Percentiles rank a stretch among this genome's conserved stretches.
Conservation (phyloP, 2,888 invertebrate genomes). For the Cetonia aurata region DNA sequence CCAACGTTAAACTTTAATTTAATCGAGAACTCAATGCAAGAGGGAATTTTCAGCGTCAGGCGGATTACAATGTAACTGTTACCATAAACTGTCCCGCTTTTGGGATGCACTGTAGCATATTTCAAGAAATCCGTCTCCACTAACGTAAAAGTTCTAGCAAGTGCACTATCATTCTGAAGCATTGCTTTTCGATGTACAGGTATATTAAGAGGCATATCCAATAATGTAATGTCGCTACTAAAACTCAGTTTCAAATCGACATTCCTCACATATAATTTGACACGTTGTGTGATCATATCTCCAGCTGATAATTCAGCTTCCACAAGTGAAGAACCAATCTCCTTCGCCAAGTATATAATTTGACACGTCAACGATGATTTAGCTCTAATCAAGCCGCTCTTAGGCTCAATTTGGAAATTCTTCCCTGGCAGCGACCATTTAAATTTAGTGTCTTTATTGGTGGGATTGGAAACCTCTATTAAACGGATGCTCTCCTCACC, state of each 20-base stretch:
- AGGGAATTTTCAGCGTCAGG: background rate
- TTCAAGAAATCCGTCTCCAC: background rate
- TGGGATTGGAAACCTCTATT: conserved; percentile 3
- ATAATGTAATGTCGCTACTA: background rate
- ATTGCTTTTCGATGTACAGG: background rate
- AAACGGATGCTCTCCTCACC: background rate
- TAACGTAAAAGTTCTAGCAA: background rate
- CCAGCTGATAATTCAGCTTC: background rate
- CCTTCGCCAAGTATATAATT: background rate
- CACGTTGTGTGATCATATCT: background rate
- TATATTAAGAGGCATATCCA: conserved; percentile 17
- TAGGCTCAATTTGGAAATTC: conserved; percentile 9
- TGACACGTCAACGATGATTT: background rate
- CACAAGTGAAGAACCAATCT: background rate
- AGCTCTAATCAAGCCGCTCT: background rate
- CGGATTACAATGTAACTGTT: conserved; percentile 1
- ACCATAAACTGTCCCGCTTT: background rate
- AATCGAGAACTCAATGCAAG: conserved; percentile 2
- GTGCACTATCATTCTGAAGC: background rate
- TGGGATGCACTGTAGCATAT: background rate
- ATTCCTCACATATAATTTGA: background rate
- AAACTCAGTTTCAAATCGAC: background rate
- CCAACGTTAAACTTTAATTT: background rate
- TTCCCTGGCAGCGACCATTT: background rate
- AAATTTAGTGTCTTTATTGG: conserved; percentile 7